Evolutionary conservation across 2,888 invertebrate genomes (phyloP).

Genomic region (Leptura quadrifasciata): DNA sequence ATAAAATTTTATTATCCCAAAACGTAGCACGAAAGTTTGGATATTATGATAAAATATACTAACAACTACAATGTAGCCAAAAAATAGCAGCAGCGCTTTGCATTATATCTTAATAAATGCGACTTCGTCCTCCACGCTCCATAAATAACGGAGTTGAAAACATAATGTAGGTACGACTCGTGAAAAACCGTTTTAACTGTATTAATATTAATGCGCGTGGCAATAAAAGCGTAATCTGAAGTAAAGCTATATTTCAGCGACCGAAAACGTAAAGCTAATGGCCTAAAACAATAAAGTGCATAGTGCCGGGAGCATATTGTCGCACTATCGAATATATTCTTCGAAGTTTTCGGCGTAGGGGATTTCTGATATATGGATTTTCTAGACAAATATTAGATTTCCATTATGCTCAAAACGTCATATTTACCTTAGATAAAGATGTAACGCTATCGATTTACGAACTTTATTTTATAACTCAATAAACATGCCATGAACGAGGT

Average conservation of each 20-base stretch:
- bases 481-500: constrained; percentile 17
- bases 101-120: constrained; percentile 57
- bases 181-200: constrained; percentile 65
- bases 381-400: constrained; percentile 36
- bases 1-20: constrained; percentile 7
- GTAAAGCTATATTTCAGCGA: constrained; percentile 48
- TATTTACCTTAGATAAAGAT: constrained; percentile 19
- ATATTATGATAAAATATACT: constrained; percentile 7
- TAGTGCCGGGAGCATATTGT: neutral
- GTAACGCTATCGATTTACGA: constrained; percentile 19
- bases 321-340: neutral
- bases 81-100: constrained; percentile 34
- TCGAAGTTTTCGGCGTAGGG: constrained; percentile 4
- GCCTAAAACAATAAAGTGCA: constrained; percentile 19
- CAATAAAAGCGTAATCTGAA: constrained; percentile 63
- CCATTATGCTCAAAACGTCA: constrained; percentile 29
- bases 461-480: constrained; percentile 28
- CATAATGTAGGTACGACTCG: constrained; percentile 62
- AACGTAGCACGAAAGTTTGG: neutral
- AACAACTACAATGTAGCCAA: constrained; percentile 31
- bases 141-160: constrained; percentile 63
- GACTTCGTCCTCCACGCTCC: constrained; percentile 55
- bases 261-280: constrained; percentile 47
- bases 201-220: constrained; percentile 66
- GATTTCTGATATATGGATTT: constrained; percentile 23